These are phyloP conservation scores for Acronicta leporina DNA, from an alignment of 2,888 invertebrate genomes.

Conservation along the genomic window DNA sequence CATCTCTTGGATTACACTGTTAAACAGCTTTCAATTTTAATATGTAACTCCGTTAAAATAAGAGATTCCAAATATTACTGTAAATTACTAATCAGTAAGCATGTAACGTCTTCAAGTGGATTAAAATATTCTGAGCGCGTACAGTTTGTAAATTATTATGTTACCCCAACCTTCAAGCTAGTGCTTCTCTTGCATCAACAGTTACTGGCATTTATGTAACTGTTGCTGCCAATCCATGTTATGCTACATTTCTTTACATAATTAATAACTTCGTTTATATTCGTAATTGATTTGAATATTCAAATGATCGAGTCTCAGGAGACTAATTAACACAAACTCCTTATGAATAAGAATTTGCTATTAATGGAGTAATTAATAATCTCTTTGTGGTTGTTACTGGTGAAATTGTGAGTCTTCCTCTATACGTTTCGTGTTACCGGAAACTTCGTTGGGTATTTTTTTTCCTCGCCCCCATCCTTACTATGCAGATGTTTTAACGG, in stretches of 20 bases:
- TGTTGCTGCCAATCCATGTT: conserved; percentile 4
- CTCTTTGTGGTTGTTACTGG: conserved; percentile 17
- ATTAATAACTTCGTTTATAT: conserved; percentile 22
- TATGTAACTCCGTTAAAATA: conserved; percentile 4
- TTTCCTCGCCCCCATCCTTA: conserved; percentile 20
- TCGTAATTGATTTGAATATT: conserved; percentile 29
- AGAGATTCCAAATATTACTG: background rate
- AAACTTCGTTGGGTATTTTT: conserved; percentile 6
- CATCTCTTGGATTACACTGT: conserved; percentile 33
- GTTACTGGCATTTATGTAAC: conserved; percentile 24
- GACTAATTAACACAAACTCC: conserved; percentile 22
- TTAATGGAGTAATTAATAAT: conserved; percentile 16
- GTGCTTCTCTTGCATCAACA: conserved; percentile 30
- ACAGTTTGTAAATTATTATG: conserved; percentile 27
- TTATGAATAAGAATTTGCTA: conserved; percentile 6
- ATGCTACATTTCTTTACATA: conserved; percentile 22
- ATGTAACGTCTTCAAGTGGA: conserved; percentile 30
- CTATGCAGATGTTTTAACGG: conserved; percentile 59
- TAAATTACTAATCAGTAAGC: conserved; percentile 31
- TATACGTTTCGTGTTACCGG: conserved; percentile 1
- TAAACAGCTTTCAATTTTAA: conserved; percentile 24
- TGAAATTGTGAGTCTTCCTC: conserved; percentile 11
- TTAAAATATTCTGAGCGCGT: conserved; percentile 49
- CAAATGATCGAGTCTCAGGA: conserved; percentile 23
- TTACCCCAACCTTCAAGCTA: conserved; percentile 24